Base-by-base conservation (phyloP, 1,140 invertebrate genomes). In the Proales similis region DNA sequence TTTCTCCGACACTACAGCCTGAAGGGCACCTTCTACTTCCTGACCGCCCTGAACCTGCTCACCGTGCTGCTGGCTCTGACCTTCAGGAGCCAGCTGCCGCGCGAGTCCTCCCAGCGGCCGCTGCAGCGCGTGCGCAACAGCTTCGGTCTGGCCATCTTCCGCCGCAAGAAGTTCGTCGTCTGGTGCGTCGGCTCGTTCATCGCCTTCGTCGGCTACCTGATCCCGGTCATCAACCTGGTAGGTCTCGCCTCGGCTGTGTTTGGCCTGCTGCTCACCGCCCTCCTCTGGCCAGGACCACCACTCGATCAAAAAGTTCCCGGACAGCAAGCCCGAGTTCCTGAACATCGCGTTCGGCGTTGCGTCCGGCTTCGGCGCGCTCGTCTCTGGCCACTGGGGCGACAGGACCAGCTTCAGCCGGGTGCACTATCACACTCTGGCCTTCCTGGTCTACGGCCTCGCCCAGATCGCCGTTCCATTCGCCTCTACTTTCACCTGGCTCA, bases 261-360 rank as follows among this genome's bases (percentile, higher is more conserved):
- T n/a, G n/a, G n/a, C n/a, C n/a, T n/a, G n/a, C n/a, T n/a, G n/a
- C n/a, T n/a, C n/a, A 42, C 4, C 22, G 17, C 22, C 4, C 5
- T 42, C 22, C n/a, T n/a, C n/a, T n/a, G n/a, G n/a, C n/a, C 27
- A 57, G 51, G 51, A 57, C n/a, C 51, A 57, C 45, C 51, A 57
- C 32, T 57, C 51, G 27, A 57, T 39, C 4, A 57, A 57, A 27
- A 42, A 27, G 11, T 57, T 57, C 20, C 51, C 51, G 14, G 24
- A 43, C 32, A 26, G 45, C 29, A 26, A 57, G 7, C 51, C 51
- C n/a, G 22, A 42, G 17, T 57, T 42, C 26, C 39, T 57, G 19
- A 57, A 57, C 32, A 39, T 57, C n/a, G 51, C 45, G 11, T 57
- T 57, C 26, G 51, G 51, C 29, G 51, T 42, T 14, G 51, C 51